A percentile compares a stretch with the other conserved stretches of the same genome.
phyloP scores from a whole-genome alignment of 2,113 vertebrate species.

The Phylloscopus whistleri region DNA sequence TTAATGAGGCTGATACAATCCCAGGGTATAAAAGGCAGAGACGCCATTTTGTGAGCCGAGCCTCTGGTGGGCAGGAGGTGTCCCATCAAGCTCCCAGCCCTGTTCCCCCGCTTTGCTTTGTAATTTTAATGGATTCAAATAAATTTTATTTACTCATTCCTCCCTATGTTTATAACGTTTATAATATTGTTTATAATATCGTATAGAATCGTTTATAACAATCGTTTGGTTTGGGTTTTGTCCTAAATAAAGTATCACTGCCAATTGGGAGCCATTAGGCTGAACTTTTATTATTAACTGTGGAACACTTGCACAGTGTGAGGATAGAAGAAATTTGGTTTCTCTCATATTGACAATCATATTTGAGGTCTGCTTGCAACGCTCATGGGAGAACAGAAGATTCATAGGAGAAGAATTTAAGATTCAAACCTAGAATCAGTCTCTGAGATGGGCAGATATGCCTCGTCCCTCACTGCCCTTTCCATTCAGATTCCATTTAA shows the following conservation, averaged over 20 bases:
- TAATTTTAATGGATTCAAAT: too few species aligned
- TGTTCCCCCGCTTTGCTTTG: too few species aligned
- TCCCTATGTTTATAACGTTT: too few species aligned
- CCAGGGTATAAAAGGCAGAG: too few species aligned
- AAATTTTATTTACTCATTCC: too few species aligned
- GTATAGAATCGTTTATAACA: too few species aligned
- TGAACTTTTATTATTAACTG: background rate
- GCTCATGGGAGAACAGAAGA: background rate
- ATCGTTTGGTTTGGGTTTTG: background rate
- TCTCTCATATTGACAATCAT: background rate
- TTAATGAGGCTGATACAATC: too few species aligned
- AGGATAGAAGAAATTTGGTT: background rate
- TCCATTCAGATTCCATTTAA: background rate
- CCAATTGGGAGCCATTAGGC: background rate
- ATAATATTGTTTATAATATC: too few species aligned
- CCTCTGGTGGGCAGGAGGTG: too few species aligned
- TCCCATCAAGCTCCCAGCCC: too few species aligned
- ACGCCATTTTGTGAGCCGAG: too few species aligned
- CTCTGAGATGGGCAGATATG: background rate
- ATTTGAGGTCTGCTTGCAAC: background rate
- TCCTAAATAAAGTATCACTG: background rate
- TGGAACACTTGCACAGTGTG: background rate
- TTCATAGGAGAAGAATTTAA: background rate
- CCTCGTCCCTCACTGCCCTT: background rate
- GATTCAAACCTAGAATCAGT: background rate